Percentiles rank a stretch among this genome's conserved stretches.
phyloP scores from a whole-genome alignment of 2,113 vertebrate species.

The Tamias sibiricus region DNA sequence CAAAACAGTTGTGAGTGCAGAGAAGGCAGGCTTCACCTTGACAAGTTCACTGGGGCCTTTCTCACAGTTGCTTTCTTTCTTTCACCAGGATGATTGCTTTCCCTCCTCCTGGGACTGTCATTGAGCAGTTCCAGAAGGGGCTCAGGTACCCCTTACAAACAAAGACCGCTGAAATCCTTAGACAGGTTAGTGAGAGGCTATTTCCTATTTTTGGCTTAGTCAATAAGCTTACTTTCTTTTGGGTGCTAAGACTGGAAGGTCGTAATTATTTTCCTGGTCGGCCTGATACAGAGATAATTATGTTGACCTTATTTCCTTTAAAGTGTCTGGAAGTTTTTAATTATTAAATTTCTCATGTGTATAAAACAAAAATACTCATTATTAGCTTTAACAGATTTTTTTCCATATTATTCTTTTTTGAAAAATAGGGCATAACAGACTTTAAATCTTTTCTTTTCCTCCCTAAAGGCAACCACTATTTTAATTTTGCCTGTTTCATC shows the following conservation, averaged over 20 bases:
- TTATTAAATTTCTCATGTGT: constrained; percentile 28
- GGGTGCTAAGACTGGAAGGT: background rate
- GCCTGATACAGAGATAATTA: background rate
- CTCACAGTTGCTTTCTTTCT: background rate
- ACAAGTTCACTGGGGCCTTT: background rate
- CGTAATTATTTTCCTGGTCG: background rate
- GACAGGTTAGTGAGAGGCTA: background rate
- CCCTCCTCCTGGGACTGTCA: background rate
- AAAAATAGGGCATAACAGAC: background rate
- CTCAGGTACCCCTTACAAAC: background rate
- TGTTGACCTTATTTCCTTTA: constrained; percentile 5
- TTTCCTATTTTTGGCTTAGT: background rate
- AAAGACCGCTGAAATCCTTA: background rate
- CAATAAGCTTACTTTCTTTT: background rate
- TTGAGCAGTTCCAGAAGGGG: background rate
- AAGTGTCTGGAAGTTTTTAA: constrained; percentile 1
- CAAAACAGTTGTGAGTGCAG: background rate
- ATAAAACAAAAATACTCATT: constrained; percentile 21
- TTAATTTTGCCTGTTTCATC: background rate
- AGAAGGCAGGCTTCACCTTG: background rate
- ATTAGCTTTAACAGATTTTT: constrained; percentile 15
- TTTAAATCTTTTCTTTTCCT: background rate
- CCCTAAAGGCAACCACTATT: background rate
- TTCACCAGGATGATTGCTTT: background rate
- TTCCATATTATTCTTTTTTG: background rate